These are phyloP conservation scores for Gryon sp. DNA, from an alignment of 1,140 invertebrate genomes.

Conservation along the genomic window DNA sequence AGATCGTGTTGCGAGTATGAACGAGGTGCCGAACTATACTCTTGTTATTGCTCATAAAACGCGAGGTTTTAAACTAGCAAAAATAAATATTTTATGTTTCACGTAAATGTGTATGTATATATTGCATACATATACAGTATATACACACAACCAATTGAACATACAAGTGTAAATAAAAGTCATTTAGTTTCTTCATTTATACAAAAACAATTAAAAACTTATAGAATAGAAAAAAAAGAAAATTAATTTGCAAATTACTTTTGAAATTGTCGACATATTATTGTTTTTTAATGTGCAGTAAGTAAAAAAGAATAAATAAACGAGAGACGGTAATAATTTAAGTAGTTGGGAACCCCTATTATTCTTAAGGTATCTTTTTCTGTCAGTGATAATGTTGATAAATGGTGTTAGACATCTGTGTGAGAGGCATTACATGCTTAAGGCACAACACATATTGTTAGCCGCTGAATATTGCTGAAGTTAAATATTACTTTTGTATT, in stretches of 20 bases:
- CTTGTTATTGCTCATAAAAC: conserved; percentile 69
- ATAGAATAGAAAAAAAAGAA: too few species aligned
- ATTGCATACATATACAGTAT: conserved; percentile 1
- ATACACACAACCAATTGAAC: background rate
- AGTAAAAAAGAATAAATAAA: too few species aligned
- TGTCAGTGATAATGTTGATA: conserved; percentile 77
- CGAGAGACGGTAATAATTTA: background rate
- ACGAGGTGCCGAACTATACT: conserved; percentile 57
- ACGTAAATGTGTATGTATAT: conserved; percentile 18
- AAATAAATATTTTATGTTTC: conserved; percentile 61
- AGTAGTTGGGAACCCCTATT: conserved; percentile 65
- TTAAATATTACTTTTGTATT: conserved; percentile 58
- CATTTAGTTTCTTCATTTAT: too few species aligned
- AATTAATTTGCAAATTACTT: too few species aligned
- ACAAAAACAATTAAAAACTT: too few species aligned
- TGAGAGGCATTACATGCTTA: conserved; percentile 59
- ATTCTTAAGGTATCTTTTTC: conserved; percentile 68
- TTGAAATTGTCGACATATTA: too few species aligned
- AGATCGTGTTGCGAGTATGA: conserved; percentile 39
- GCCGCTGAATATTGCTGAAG: conserved; percentile 54
- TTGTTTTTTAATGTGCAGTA: too few species aligned
- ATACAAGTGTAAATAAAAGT: too few species aligned
- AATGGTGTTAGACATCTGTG: conserved; percentile 70
- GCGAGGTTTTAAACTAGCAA: conserved; percentile 50
- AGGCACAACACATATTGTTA: conserved; percentile 57